Conservation (phyloP, 2,797 vertebrate species). For the Threskiornis aethiopicus region DNA sequence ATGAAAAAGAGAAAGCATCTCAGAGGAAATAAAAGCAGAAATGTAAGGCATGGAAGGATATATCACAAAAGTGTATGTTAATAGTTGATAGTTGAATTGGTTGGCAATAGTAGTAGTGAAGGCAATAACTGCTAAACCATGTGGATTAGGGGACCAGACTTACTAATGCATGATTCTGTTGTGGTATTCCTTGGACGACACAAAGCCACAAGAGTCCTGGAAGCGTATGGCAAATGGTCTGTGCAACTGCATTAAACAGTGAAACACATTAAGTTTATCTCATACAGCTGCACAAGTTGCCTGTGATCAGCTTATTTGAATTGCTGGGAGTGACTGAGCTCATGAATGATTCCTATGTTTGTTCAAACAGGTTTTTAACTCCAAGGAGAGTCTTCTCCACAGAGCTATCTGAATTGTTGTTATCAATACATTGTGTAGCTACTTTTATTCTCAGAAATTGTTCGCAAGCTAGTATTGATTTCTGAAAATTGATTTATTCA, state of each 20-base stretch:
- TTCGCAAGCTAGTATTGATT: background rate
- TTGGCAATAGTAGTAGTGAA: background rate
- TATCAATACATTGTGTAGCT: background rate
- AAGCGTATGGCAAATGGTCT: background rate
- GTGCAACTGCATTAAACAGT: background rate
- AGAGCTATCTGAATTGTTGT: background rate
- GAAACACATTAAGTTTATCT: background rate
- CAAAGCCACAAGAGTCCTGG: background rate
- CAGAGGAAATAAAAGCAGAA: background rate
- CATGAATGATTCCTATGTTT: background rate
- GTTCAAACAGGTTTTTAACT: background rate
- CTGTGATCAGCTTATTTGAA: background rate
- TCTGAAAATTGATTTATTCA: background rate
- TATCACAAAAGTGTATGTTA: background rate
- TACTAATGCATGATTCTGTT: background rate
- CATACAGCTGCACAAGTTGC: background rate
- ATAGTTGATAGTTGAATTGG: background rate
- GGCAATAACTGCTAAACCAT: background rate
- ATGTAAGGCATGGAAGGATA: background rate
- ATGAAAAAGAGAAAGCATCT: rapidly evolving
- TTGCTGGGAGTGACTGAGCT: background rate
- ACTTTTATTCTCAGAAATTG: background rate
- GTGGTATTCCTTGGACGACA: background rate
- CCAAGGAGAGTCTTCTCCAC: background rate
- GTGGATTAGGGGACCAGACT: background rate